Evolutionary conservation across 2,888 invertebrate species (phyloP), one percentile per base, ranked within the genome.

Genomic region (Lasioglossum zephyrum): DNA sequence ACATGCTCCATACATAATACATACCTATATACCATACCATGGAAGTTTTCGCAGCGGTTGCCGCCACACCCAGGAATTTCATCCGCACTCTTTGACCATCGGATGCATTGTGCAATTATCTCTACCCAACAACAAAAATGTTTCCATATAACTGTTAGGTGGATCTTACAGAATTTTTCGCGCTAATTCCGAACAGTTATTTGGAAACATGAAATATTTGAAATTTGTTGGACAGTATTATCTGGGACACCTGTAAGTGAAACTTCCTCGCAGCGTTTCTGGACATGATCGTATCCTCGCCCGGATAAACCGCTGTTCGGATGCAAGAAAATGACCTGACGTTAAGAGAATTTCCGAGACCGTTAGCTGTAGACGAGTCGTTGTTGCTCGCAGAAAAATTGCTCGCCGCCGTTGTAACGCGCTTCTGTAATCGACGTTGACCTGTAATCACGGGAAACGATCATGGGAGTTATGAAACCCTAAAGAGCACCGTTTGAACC

Each of bases 11-110:
- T 9, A 53, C 53, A 49, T 18, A 18, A 18, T 49, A 53, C 53
- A 11, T 9, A n/a, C n/a, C 9, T 53, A n/a, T 57, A n/a, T 57
- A 8, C 53, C 8, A 22, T 53, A 73, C 79, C 81, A 41, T 60
- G 77, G 77, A 73, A 57, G 49, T 73, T 49, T 49, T 31, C 82
- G 53, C 66, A 77, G 69, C 36, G 88, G 88, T 81, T 82, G 82
- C 82, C 79, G 92, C 94, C 94, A 93, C 95, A 90, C 95, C 94
- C 93, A 92, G 93, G 93, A 95, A 94, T 95, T 94, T 94, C 91
- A 93, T 92, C 91, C 82, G 73, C 77, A 66, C 80, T 89, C 70
- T 69, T 79, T 66, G 85, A 81, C 53, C 81, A 83, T 86, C 85
- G 75, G 74, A 77, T 73, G 78, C 83, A 81, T 87, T 89, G 81